Conservation (phyloP, 2,797 vertebrate genomes). For the Leptoclinus maculatus region DNA sequence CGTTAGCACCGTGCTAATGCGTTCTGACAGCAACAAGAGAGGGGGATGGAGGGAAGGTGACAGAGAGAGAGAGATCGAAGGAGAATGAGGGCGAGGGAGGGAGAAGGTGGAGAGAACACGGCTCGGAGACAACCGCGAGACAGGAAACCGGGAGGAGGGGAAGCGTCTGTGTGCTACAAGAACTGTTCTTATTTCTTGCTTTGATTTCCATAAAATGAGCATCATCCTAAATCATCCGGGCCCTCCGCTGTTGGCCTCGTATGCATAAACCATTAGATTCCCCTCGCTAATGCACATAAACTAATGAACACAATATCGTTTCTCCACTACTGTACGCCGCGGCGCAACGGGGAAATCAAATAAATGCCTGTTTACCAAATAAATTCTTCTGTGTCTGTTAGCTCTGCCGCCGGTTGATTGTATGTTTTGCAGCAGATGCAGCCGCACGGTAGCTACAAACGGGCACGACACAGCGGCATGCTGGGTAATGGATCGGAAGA, state of each 20-base stretch:
- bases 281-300: conserved; percentile 81
- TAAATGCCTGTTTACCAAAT: conserved; percentile 77
- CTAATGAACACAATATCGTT: conserved; percentile 81
- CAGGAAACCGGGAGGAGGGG: conserved; percentile 29
- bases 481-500: conserved; percentile 68
- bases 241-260: conserved; percentile 72
- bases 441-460: conserved; percentile 57
- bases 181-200: conserved; percentile 72
- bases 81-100: conserved; percentile 22
- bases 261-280: conserved; percentile 84
- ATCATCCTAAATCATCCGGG: conserved; percentile 82
- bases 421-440: conserved; percentile 63
- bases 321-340: conserved; percentile 54
- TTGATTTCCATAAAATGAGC: conserved; percentile 87
- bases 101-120: neutral
- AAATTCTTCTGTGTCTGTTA: conserved; percentile 64
- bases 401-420: conserved; percentile 64
- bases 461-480: conserved; percentile 56
- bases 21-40: conserved; percentile 77
- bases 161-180: conserved; percentile 39
- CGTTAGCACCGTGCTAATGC: conserved; percentile 74
- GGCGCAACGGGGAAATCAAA: conserved; percentile 80
- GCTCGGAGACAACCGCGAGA: conserved; percentile 31
- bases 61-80: conserved; percentile 46
- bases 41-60: conserved; percentile 54